Percentiles rank a stretch among this genome's conserved stretches.
phyloP scores from a whole-genome alignment of 1,140 invertebrate genomes.

The Trichonephila clavata region DNA sequence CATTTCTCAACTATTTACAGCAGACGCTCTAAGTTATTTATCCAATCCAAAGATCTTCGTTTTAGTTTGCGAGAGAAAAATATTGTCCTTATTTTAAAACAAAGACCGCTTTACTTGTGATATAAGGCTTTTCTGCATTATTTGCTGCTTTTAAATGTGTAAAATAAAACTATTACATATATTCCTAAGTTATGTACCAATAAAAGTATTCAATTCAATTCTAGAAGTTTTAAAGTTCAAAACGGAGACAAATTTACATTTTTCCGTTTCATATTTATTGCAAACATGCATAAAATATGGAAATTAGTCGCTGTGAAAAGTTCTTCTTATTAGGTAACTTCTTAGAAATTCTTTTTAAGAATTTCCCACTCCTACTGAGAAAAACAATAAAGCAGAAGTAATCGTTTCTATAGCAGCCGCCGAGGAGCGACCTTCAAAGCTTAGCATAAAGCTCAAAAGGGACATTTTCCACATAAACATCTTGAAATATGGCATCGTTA shows the following conservation, averaged over 20 bases:
- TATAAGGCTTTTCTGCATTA: too few species aligned
- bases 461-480: neutral
- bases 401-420: slow-evolving; percentile 5
- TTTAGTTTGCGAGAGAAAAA: too few species aligned
- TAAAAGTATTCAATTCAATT: too few species aligned
- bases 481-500: neutral
- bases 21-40: too few species aligned
- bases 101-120: too few species aligned
- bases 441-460: neutral
- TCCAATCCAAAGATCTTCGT: too few species aligned
- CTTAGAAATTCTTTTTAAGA: neutral
- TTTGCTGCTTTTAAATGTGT: too few species aligned
- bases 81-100: too few species aligned
- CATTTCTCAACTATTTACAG: too few species aligned
- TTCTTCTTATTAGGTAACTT: neutral
- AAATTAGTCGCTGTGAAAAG: neutral
- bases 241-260: neutral
- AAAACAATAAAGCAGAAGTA: neutral
- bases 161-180: too few species aligned
- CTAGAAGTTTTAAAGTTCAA: neutral
- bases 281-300: neutral
- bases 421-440: neutral
- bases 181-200: too few species aligned
- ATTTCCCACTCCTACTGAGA: neutral
- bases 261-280: neutral